Base-by-base conservation (phyloP, 1,140 invertebrate species). In the Cataglyphis hispanica region DNA sequence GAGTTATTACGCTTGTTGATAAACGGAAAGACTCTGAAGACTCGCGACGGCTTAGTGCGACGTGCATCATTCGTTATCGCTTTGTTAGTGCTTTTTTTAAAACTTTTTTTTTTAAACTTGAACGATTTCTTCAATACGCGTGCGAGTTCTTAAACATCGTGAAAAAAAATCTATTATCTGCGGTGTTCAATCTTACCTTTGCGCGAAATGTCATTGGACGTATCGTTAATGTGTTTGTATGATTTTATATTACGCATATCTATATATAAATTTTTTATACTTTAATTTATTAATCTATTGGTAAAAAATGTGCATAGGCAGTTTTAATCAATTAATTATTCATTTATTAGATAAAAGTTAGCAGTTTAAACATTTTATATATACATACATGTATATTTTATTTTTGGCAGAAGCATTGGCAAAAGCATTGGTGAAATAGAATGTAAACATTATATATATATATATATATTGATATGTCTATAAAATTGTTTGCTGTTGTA, bases 131-230 rank as follows among this genome's bases (percentile, higher is more conserved):
- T 83, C 34, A 27, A 80, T 37, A 58, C 11, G n/a, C 53, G 53
- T n/a, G 10, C 37, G 64, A 72, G 31, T 58, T 67, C 2, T 16
- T 7, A 19, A 70, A 19, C 43, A 16, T 13, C 19, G 10, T 37
- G 19, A 40, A 60, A 67, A 76, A 61, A n/a, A n/a, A 34, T 7
- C 2, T 27, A 43, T 67, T 81, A 22, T 81, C 78, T n/a, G 13
- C 53, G 10, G 25, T 22, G 31, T 83, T 74, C 46, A 74, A 74
- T 13, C 37, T 81, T 43, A 6, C 8, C n/a, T n/a, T 81, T 43
- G 2, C 16, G 37, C 37, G 13, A 46, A 43, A 46, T 60, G 67
- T 61, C 25, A 46, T 43, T 43, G 11, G 37, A 56, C 25, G 19
- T 25, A 19, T 16, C 25, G 37, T 60, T 43, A 22, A 80, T 25